phyloP scores from a whole-genome alignment of 1,140 invertebrate genomes.

The Aphelinus certus region DNA sequence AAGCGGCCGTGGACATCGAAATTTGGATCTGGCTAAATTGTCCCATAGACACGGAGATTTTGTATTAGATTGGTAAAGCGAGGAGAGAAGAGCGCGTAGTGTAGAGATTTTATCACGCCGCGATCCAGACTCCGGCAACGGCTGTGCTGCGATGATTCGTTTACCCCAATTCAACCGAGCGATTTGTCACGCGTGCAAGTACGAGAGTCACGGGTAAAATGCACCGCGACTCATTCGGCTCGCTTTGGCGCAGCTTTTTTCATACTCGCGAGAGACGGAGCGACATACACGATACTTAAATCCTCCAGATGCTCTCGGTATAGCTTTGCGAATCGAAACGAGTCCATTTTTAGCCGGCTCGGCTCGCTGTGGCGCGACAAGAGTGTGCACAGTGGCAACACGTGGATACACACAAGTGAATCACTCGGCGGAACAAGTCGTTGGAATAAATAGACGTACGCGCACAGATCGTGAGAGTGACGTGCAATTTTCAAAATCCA shows the following conservation, averaged over 20 bases:
- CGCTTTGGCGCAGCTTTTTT: too few relatives aligned
- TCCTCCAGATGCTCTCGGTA: neutral
- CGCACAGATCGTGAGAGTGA: too few relatives aligned
- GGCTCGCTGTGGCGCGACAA: too few relatives aligned
- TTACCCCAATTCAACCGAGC: neutral
- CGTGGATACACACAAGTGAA: slow-evolving; percentile 42
- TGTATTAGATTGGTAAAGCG: too few relatives aligned
- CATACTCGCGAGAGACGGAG: slow-evolving; percentile 10
- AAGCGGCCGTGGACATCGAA: too few relatives aligned
- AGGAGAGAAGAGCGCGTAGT: too few relatives aligned
- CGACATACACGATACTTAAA: slow-evolving; percentile 10
- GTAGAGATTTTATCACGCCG: too few relatives aligned
- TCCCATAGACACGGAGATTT: too few relatives aligned
- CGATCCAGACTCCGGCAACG: too few relatives aligned
- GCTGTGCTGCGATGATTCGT: too few relatives aligned
- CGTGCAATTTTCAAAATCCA: too few relatives aligned
- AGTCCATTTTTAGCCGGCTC: slow-evolving; percentile 17
- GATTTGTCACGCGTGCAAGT: slow-evolving; percentile 1
- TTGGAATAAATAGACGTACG: slow-evolving; percentile 15
- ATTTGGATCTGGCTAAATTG: too few relatives aligned
- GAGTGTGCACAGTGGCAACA: neutral
- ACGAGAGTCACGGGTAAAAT: slow-evolving; percentile 16
- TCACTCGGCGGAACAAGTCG: slow-evolving; percentile 18
- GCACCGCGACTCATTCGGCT: slow-evolving; percentile 5
- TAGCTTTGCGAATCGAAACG: neutral